phyloP scores from a whole-genome alignment of 2,888 invertebrate genomes.

The Brenthis hecate region DNA sequence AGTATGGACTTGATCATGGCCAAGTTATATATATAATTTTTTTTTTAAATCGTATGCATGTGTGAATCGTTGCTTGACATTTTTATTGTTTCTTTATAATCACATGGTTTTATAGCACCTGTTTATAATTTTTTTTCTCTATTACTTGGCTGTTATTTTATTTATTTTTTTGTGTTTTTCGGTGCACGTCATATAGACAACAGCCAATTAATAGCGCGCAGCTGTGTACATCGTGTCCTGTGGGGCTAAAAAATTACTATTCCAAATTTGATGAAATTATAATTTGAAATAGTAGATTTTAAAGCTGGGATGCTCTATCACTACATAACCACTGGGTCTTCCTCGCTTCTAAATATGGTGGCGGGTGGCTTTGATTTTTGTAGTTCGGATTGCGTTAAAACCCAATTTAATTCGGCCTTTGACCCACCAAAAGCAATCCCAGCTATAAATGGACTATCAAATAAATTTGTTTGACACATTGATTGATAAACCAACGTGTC shows the following conservation, averaged over 20 bases:
- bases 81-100: slow-evolving; percentile 38
- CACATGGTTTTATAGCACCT: slow-evolving; percentile 44
- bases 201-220: slow-evolving; percentile 77
- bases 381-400: slow-evolving; percentile 45
- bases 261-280: slow-evolving; percentile 36
- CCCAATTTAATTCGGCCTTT: slow-evolving; percentile 9
- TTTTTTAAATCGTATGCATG: slow-evolving; percentile 39
- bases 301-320: slow-evolving; percentile 50
- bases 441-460: slow-evolving; percentile 43
- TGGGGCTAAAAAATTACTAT: slow-evolving; percentile 66
- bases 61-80: slow-evolving; percentile 36
- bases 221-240: slow-evolving; percentile 77
- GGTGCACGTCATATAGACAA: slow-evolving; percentile 54
- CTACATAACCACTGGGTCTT: slow-evolving; percentile 61
- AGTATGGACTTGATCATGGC: no score
- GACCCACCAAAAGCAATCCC: slow-evolving; percentile 43
- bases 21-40: no score
- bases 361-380: slow-evolving; percentile 57
- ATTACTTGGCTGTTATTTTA: slow-evolving; percentile 71
- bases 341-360: slow-evolving; percentile 70
- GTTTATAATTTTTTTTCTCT: slow-evolving; percentile 49
- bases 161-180: slow-evolving; percentile 38
- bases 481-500: slow-evolving; percentile 13
- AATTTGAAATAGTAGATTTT: slow-evolving; percentile 34
- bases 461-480: slow-evolving; percentile 21